These are phyloP conservation scores for Spongilla lacustris DNA, from an alignment of 37 sponge, comb jelly and placozoan species.

Conservation along the genomic window DNA sequence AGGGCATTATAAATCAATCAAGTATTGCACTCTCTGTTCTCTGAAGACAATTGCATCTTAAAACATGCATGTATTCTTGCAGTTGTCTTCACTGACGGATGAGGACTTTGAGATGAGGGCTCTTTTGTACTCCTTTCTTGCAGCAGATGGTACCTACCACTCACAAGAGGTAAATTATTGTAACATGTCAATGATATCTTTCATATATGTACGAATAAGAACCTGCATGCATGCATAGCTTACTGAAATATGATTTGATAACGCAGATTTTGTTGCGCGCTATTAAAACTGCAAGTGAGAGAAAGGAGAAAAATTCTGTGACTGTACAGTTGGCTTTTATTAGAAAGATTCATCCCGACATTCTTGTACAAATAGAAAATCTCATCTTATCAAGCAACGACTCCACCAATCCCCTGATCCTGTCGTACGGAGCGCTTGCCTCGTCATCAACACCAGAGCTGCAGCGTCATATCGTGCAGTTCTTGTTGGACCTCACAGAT, in stretches of 20 bases:
- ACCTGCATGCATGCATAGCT: too few relatives aligned
- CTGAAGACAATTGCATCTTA: too few relatives aligned
- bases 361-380: conserved; percentile 2
- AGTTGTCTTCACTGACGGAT: too few relatives aligned
- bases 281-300: background rate
- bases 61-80: too few relatives aligned
- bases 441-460: background rate
- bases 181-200: too few relatives aligned
- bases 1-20: too few relatives aligned
- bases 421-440: conserved; percentile 34
- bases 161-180: conserved; percentile 47
- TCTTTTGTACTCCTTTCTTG: conserved; percentile 42
- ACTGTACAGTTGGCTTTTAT: background rate
- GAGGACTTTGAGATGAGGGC: conserved; percentile 30
- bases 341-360: background rate
- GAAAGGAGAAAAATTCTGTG: background rate
- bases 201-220: too few relatives aligned
- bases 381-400: background rate
- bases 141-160: conserved; percentile 12
- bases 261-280: background rate
- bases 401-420: conserved; percentile 11
- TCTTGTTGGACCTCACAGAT: conserved; percentile 3
- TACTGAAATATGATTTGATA: too few relatives aligned
- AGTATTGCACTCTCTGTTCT: too few relatives aligned
- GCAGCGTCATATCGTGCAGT: background rate